phyloP scores from a whole-genome alignment of 2,888 invertebrate genomes.

The Caenorhabditis uteleia region DNA sequence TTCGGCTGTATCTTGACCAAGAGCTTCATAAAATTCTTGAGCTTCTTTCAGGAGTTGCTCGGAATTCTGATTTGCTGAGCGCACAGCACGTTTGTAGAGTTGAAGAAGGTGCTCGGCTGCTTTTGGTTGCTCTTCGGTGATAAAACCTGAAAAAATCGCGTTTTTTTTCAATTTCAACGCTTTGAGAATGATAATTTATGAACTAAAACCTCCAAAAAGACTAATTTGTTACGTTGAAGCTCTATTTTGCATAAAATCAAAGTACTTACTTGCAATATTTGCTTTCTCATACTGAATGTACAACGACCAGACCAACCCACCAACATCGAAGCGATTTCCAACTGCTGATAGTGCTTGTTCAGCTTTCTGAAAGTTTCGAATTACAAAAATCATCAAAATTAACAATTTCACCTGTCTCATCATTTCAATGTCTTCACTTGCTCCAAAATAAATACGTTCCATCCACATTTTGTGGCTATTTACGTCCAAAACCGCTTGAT shows the following conservation, averaged over 20 bases:
- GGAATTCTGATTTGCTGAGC: constrained; percentile 17
- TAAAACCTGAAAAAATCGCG: too few relatives aligned
- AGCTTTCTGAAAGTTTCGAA: constrained; percentile 9
- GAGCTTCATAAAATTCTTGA: constrained; percentile 7
- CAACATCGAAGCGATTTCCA: constrained; percentile 22
- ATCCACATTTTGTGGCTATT: constrained; percentile 30
- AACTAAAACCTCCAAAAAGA: too few relatives aligned
- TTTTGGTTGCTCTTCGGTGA: constrained; percentile 4
- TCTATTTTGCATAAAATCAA: not conserved
- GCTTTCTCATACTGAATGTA: constrained; percentile 14
- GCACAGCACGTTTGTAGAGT: constrained; percentile 33
- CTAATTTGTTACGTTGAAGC: too few relatives aligned
- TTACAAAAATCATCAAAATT: not conserved
- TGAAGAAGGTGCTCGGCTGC: constrained; percentile 1
- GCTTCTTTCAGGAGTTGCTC: constrained; percentile 18
- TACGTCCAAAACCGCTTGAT: constrained; percentile 22
- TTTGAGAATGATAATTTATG: too few relatives aligned
- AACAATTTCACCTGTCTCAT: not conserved
- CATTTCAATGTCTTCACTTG: constrained; percentile 1
- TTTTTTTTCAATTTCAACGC: not conserved
- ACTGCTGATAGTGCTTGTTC: constrained; percentile 20
- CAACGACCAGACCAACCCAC: constrained; percentile 27
- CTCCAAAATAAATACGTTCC: constrained; percentile 16
- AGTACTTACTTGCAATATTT: constrained; percentile 5
- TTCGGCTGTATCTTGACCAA: not conserved